Conservation (phyloP, 2,888 invertebrate species). For the Drosophila setosimentum region DNA sequence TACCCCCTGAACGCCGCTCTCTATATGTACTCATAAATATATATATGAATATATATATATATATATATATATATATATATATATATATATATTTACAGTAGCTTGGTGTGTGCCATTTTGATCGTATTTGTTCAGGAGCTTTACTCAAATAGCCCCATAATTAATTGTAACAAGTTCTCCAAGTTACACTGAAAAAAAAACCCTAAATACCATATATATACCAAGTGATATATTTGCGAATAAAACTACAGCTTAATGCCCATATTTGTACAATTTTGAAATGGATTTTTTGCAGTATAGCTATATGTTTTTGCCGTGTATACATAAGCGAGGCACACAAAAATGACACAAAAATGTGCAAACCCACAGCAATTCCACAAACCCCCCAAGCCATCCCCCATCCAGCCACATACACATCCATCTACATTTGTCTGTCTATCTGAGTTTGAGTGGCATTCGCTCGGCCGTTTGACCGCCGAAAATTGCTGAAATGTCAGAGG, state of each 20-base stretch:
- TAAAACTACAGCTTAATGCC: background rate
- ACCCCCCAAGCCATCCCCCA: background rate
- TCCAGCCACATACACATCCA: background rate
- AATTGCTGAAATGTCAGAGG: slow-evolving; percentile 55
- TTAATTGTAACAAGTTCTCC: slow-evolving; percentile 63
- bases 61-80: background rate
- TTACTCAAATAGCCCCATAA: slow-evolving; percentile 65
- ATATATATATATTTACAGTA: background rate
- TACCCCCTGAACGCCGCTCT: background rate
- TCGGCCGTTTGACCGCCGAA: slow-evolving; percentile 28
- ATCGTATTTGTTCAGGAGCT: slow-evolving; percentile 58
- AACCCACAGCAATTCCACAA: background rate
- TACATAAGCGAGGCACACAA: background rate
- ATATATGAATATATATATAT: background rate
- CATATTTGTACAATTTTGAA: background rate
- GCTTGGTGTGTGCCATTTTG: slow-evolving; percentile 10
- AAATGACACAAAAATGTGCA: slow-evolving; percentile 12
- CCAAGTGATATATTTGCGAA: background rate
- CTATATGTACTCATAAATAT: background rate
- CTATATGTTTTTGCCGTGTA: background rate
- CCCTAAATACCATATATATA: background rate
- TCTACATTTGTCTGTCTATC: slow-evolving; percentile 11
- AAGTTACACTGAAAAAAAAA: slow-evolving; percentile 31
- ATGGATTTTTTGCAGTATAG: background rate
- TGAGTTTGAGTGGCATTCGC: slow-evolving; percentile 6